Evolutionary conservation across 2,888 invertebrate genomes (phyloP), one percentile per base, ranked within the genome.

Genomic region (Amiota minor): DNA sequence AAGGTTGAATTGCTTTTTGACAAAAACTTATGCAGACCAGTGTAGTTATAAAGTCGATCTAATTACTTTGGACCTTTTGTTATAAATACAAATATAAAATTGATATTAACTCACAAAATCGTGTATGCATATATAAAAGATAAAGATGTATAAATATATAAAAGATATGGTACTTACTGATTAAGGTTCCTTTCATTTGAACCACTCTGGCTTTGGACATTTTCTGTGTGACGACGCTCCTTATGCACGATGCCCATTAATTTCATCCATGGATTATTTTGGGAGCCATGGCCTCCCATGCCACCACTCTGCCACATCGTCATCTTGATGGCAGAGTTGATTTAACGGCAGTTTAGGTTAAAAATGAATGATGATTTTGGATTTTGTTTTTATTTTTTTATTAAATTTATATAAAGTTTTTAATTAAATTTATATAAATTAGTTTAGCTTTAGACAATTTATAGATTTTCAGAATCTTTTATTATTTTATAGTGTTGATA

Each of bases 261-360:
- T 89, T 94, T 94, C 93, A 94, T 94, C 95, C 95, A 95, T 86
- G 94, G 94, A 90, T 94, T 94, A 92, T 94, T 94, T 89, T 94
- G 94, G 91, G 93, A 93, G 88, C 94, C 93, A 91, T 94, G 94
- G 90, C 94, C 94, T 83, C 93, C 93, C 92, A 93, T 93, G 90
- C 93, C 93, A 89, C 92, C 92, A 90, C 93, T 93, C 91, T 94
- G 94, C 94, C 94, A 94, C 94, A 94, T 94, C 91, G 93, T 92
- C 92, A 92, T 92, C 78, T 77, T 85, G 88, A 86, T 90, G 90
- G 82, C 86, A 83, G 84, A 80, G 83, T 81, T 35, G 55, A 46
- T 61, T 35, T 61, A 35, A 18, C 14, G 53, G 16, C 11, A 62
- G 47, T 61, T 9, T 74, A 76, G 72, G 35, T 59, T 81, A 73